These are phyloP conservation scores for Tringa solitaria DNA, from an alignment of 2,113 vertebrate genomes.

Conservation along the genomic window DNA sequence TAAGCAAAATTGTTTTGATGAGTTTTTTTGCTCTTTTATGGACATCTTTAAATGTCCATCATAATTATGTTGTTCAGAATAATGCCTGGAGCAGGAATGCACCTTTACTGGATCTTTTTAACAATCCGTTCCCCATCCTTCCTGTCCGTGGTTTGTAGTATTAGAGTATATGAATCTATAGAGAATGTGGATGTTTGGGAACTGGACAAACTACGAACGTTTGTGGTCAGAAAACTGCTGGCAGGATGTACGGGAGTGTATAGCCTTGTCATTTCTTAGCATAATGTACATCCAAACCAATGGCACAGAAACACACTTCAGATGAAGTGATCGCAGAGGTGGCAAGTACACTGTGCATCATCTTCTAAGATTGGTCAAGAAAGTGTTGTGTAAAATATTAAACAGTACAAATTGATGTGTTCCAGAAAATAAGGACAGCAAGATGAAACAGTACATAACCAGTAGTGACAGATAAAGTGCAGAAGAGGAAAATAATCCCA, in stretches of 20 bases:
- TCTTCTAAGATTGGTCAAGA: neutral
- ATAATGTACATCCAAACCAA: neutral
- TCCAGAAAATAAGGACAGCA: neutral
- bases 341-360: neutral
- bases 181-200: neutral
- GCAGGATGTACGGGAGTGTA: neutral
- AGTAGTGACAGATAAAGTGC: neutral
- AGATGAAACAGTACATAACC: neutral
- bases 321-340: neutral
- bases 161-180: neutral
- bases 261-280: neutral
- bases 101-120: neutral
- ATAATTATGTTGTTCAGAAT: neutral
- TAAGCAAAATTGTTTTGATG: neutral
- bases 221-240: neutral
- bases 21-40: slow-evolving; percentile 15
- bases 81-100: neutral
- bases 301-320: neutral
- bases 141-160: neutral
- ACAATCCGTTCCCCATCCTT: neutral
- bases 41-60: neutral
- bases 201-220: neutral
- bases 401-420: neutral
- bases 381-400: neutral
- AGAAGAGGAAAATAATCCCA: neutral